Base-by-base conservation (phyloP, 2,888 invertebrate genomes). In the Sminthurides aquaticus region DNA sequence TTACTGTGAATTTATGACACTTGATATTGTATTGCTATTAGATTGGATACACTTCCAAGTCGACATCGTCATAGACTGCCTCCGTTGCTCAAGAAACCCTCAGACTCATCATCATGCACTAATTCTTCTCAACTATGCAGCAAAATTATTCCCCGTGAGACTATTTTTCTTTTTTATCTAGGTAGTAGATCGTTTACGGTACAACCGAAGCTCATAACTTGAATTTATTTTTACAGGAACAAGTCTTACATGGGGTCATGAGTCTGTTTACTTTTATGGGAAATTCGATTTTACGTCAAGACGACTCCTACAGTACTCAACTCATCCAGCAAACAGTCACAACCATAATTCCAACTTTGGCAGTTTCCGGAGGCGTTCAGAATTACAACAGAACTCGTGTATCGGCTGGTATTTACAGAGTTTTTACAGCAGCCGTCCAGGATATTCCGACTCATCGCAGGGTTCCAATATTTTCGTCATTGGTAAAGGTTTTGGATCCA, bases 191-290 rank as follows among this genome's bases (percentile, higher is more conserved):
- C n/a, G n/a, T n/a, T n/a, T n/a, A n/a, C n/a, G n/a, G n/a, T n/a
- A n/a, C n/a, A n/a, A n/a, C n/a, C n/a, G n/a, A n/a, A n/a, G n/a
- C n/a, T n/a, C n/a, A n/a, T n/a, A n/a, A n/a, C n/a, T n/a, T n/a
- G n/a, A n/a, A n/a, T n/a, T n/a, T n/a, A 49, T 60, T 57, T 59
- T 70, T 69, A 29, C 74, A 79, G 78, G 85, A 87, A 67, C 87
- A 89, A 79, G 91, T 98, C 0, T 80, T 97, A 20, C 89, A 92
- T 76, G 92, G 96, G 76, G 89, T 96, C 2, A 95, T 98, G 87
- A 88, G 93, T 25, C 91, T 99, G 74, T 99, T 99, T 78, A 96
- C 97, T 0, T 99, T 98, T 77, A 94, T 99, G 87, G 98, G 98
- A 0, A 90, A 90, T 0, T 91, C 91, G 0, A 87, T 98, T 11